Evolutionary conservation across 2,113 vertebrate genomes (phyloP).

Genomic region (Gobio gobio): DNA sequence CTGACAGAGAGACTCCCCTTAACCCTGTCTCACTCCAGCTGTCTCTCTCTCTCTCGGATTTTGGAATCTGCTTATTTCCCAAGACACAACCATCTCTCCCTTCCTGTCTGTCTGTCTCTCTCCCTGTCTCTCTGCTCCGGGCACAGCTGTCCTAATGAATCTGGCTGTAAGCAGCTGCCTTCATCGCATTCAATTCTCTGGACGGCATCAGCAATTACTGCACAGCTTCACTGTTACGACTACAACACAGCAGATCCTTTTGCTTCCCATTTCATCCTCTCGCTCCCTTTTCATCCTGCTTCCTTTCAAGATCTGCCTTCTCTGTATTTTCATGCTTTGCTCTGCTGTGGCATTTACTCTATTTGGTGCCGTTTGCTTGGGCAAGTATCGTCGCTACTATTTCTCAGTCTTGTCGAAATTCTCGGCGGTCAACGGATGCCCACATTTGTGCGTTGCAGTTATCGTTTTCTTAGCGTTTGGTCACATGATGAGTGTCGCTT

Average conservation of each 20-base stretch:
- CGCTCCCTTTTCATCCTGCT: constrained; percentile 6
- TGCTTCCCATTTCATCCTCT: constrained; percentile 1
- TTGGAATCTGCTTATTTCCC: constrained; percentile 71
- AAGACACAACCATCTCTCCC: constrained; percentile 51
- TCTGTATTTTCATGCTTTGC: neutral
- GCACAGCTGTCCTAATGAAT: constrained; percentile 73
- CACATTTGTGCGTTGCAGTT: neutral
- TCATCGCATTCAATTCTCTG: constrained; percentile 80
- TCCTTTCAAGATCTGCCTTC: constrained; percentile 6
- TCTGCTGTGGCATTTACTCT: neutral
- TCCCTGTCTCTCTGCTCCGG: constrained; percentile 56
- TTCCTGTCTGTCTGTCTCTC: constrained; percentile 40
- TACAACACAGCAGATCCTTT: constrained; percentile 47
- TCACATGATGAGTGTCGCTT: neutral
- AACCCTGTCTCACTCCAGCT: neutral
- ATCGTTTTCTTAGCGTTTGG: neutral
- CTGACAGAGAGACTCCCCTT: constrained; percentile 10
- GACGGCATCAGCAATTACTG: constrained; percentile 75
- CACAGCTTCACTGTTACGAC: constrained; percentile 65
- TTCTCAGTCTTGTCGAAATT: neutral
- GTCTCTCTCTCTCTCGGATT: constrained; percentile 11
- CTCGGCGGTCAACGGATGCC: neutral
- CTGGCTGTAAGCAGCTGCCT: constrained; percentile 76
- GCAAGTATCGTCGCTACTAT: neutral
- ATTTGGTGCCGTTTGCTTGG: neutral